Conservation (phyloP, 1,140 invertebrate genomes). For the Chlorops oryzae region DNA sequence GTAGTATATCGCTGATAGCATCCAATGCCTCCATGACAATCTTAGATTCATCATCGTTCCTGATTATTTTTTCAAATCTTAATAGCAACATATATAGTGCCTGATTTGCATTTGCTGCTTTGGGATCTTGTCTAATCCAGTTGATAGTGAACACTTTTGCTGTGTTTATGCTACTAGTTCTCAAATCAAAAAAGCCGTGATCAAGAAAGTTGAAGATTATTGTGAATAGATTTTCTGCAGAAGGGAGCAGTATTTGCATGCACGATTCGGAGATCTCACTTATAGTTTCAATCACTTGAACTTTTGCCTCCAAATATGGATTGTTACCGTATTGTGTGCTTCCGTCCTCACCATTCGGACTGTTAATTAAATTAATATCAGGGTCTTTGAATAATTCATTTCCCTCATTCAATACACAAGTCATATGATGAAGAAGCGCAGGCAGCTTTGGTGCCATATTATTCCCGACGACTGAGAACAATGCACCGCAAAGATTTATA, state of each 20-base stretch:
- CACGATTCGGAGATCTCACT: constrained; percentile 63
- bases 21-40: constrained; percentile 69
- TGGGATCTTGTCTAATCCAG: constrained; percentile 48
- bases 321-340: too few species aligned
- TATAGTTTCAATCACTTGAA: constrained; percentile 67
- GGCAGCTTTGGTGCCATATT: constrained; percentile 60
- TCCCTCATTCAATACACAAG: too few species aligned
- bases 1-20: constrained; percentile 56
- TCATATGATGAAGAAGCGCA: constrained; percentile 61
- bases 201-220: constrained; percentile 64
- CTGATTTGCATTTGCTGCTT: constrained; percentile 40
- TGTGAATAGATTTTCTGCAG: constrained; percentile 60
- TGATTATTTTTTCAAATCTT: constrained; percentile 62
- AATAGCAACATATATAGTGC: constrained; percentile 56
- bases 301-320: constrained; percentile 72
- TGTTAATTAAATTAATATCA: constrained; percentile 49
- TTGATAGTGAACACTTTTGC: constrained; percentile 61
- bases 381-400: constrained; percentile 46
- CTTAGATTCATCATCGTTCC: constrained; percentile 59
- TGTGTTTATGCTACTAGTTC: constrained; percentile 60
- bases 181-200: constrained; percentile 65
- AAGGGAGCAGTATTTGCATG: constrained; percentile 61
- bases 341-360: too few species aligned
- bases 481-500: constrained; percentile 64
- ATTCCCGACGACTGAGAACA: constrained; percentile 63